Evolutionary conservation across 2,113 vertebrate species (phyloP).

Genomic region (Lucifuga dentata): DNA sequence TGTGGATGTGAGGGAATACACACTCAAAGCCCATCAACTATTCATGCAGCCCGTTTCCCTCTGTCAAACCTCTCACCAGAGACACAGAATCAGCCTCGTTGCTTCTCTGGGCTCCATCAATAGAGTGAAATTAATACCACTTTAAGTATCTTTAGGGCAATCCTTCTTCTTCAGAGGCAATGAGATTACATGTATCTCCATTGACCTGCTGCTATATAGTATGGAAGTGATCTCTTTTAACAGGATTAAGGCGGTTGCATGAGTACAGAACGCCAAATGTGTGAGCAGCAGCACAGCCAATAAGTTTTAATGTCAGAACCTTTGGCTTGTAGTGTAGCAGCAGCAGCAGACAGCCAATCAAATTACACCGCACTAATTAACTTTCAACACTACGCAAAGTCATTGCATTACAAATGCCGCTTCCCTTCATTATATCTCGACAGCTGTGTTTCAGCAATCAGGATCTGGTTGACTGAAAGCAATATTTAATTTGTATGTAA

Average conservation of each 20-base stretch:
- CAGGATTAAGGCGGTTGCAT: constrained; percentile 73
- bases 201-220: constrained; percentile 70
- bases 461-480: constrained; percentile 50
- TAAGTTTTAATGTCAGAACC: constrained; percentile 42
- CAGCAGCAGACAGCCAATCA: constrained; percentile 13
- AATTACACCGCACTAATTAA: constrained; percentile 50
- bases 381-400: constrained; percentile 45
- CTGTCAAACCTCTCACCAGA: constrained; percentile 70
- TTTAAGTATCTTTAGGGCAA: constrained; percentile 75
- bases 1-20: constrained; percentile 59
- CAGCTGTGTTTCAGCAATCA: constrained; percentile 45
- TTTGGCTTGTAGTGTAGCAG: constrained; percentile 15
- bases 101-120: constrained; percentile 63
- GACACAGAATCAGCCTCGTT: constrained; percentile 59
- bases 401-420: constrained; percentile 44
- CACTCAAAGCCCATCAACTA: constrained; percentile 64
- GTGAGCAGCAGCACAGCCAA: constrained; percentile 22
- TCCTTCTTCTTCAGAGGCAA: constrained; percentile 72
- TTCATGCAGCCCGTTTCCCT: constrained; percentile 63
- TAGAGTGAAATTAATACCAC: constrained; percentile 75
- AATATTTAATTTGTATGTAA: constrained; percentile 58
- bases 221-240: constrained; percentile 79
- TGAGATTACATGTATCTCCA: constrained; percentile 75
- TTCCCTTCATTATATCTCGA: constrained; percentile 53
- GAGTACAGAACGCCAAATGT: constrained; percentile 35